A percentile compares a stretch with the other conserved stretches of the same genome.
Conservation (phyloP, 2,113 vertebrate genomes). For the Copsychus sechellarum region DNA sequence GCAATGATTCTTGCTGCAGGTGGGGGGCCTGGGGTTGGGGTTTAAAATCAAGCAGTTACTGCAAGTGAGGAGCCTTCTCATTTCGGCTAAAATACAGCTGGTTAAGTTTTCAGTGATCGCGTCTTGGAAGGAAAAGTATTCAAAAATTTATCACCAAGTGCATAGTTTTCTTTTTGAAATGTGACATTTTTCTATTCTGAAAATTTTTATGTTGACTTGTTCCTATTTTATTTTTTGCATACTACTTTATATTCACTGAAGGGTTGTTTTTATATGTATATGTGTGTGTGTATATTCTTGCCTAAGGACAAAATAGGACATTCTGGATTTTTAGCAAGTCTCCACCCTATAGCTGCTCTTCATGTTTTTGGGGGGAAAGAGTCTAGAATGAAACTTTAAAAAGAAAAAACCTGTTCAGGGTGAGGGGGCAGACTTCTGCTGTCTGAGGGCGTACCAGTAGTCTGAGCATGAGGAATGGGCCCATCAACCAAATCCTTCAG, state of each 20-base stretch:
- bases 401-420: not conserved
- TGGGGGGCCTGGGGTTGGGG: not conserved
- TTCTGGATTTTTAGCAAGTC: conserved; percentile 38
- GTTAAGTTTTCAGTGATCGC: not conserved
- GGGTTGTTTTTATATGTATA: conserved; percentile 48
- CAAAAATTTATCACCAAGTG: conserved; percentile 55
- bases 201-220: conserved; percentile 44
- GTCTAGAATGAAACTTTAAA: not conserved
- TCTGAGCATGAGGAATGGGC: conserved; percentile 21
- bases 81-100: not conserved
- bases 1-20: not conserved
- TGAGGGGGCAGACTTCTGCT: not conserved
- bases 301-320: conserved; percentile 44
- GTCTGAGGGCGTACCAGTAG: not conserved
- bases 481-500: conserved; percentile 37
- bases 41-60: not conserved
- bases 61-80: not conserved
- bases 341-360: conserved; percentile 34
- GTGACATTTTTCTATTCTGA: conserved; percentile 70
- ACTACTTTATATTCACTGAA: conserved; percentile 55
- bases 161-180: conserved; percentile 63
- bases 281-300: conserved; percentile 48
- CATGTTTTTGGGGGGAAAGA: not conserved
- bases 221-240: conserved; percentile 49
- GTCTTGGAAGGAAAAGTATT: conserved; percentile 27